Percentiles rank a stretch among this genome's conserved stretches.
These are phyloP conservation scores for Nesospiza acunhae DNA, from an alignment of 2,113 vertebrate species.

Conservation along the genomic window DNA sequence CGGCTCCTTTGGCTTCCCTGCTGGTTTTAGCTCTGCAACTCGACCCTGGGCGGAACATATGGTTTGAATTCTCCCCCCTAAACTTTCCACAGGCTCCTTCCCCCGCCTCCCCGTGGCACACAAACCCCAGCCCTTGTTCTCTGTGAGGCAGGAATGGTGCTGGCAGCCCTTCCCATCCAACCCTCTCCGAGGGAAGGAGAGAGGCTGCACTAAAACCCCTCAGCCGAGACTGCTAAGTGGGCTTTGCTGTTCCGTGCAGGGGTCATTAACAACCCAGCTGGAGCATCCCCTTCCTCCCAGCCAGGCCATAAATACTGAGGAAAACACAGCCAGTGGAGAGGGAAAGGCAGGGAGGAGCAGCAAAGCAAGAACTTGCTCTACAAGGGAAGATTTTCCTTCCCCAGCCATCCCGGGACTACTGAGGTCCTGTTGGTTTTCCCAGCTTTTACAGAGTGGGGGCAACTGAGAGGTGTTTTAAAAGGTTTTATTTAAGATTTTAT, in stretches of 20 bases:
- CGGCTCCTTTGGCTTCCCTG: neutral
- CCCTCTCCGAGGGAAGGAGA: neutral
- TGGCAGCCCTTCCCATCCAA: neutral
- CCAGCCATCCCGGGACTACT: neutral
- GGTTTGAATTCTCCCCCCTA: slow-evolving; percentile 15
- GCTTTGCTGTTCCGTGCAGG: neutral
- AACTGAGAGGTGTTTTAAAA: neutral
- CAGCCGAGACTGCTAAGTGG: neutral
- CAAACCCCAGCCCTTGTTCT: neutral
- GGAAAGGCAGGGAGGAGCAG: neutral
- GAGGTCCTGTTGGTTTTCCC: neutral
- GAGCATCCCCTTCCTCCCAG: neutral
- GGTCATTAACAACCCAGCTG: slow-evolving; percentile 37
- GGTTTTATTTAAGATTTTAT: neutral
- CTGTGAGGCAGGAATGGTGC: neutral
- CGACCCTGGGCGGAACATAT: neutral
- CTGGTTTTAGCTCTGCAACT: slow-evolving; percentile 11
- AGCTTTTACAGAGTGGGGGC: neutral
- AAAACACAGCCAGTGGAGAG: neutral
- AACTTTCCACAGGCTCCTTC: neutral
- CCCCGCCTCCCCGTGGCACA: neutral
- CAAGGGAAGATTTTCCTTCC: neutral
- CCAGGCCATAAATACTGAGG: slow-evolving; percentile 42
- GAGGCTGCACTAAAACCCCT: slow-evolving; percentile 37
- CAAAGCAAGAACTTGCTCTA: rapidly evolving